Percentiles rank a stretch among this genome's conserved stretches.
These are phyloP conservation scores for Eupithecia abbreviata DNA, from an alignment of 2,888 invertebrate species.

Conservation along the genomic window DNA sequence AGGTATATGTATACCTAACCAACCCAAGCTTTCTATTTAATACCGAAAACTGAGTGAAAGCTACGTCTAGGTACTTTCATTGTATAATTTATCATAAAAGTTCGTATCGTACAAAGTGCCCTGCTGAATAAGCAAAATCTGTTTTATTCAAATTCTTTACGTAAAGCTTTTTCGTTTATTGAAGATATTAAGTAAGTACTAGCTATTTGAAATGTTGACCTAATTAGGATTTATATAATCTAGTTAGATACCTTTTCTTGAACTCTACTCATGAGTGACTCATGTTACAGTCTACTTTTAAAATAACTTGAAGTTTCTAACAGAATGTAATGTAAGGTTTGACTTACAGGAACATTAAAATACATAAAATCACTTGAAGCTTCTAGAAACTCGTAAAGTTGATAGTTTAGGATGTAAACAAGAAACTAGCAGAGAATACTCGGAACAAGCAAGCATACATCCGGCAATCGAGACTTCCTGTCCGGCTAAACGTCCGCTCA, in stretches of 20 bases:
- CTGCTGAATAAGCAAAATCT: conserved; percentile 6
- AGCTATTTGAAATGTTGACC: background rate
- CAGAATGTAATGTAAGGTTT: background rate
- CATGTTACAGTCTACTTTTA: background rate
- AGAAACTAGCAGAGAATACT: background rate
- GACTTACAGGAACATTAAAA: background rate
- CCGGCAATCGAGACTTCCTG: conserved; percentile 27
- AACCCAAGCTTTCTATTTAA: background rate
- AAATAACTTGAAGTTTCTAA: background rate
- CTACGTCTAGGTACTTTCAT: background rate
- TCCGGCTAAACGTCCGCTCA: conserved; percentile 22
- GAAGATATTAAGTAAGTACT: background rate
- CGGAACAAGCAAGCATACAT: conserved; percentile 4
- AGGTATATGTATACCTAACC: background rate
- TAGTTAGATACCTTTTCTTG: background rate
- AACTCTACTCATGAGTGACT: background rate
- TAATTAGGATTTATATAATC: background rate
- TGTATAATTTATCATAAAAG: background rate
- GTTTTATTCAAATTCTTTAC: background rate
- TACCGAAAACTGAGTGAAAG: background rate
- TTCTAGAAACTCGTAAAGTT: background rate
- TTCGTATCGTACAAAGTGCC: background rate
- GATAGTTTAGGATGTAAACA: background rate
- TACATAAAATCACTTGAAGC: background rate
- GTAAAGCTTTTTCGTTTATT: background rate